These are phyloP conservation scores for Myxocyprinus asiaticus DNA, from an alignment of 2,113 vertebrate species.

Conservation along the genomic window DNA sequence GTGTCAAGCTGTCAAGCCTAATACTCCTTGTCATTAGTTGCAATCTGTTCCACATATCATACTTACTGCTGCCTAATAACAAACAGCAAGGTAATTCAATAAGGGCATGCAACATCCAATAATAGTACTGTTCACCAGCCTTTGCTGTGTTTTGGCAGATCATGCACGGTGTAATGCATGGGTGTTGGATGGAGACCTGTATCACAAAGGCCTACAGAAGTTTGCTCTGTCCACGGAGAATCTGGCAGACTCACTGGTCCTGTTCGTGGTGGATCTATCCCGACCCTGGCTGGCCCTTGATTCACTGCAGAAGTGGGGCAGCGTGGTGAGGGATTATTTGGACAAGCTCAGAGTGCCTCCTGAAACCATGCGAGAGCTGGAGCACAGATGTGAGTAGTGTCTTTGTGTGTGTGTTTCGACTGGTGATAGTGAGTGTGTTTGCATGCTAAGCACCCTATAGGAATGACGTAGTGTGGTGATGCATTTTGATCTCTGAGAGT, in stretches of 20 bases:
- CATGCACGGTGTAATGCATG: constrained; percentile 94
- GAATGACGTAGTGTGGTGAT: not conserved
- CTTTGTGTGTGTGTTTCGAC: not conserved
- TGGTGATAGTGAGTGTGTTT: too few relatives aligned
- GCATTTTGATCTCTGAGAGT: not conserved
- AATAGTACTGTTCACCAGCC: not conserved
- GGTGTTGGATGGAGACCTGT: constrained; percentile 97
- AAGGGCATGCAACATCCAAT: not conserved
- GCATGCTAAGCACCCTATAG: not conserved
- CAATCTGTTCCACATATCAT: too few relatives aligned
- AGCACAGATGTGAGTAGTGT: constrained; percentile 87
- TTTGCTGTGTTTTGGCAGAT: constrained; percentile 71
- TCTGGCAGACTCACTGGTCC: constrained; percentile 85
- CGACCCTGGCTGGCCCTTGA: constrained; percentile 95
- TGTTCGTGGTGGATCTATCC: constrained; percentile 92
- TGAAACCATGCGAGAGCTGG: constrained; percentile 94
- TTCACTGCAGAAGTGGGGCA: constrained; percentile 96
- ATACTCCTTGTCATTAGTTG: too few relatives aligned
- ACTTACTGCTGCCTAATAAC: too few relatives aligned
- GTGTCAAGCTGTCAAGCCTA: too few relatives aligned
- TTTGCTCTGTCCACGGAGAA: constrained; percentile 87
- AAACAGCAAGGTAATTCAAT: not conserved
- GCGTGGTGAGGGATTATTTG: constrained; percentile 91
- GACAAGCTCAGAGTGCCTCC: constrained; percentile 94
- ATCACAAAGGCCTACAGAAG: constrained; percentile 96